Base-by-base conservation (phyloP, 2,888 invertebrate genomes). In the Acronicta psi region DNA sequence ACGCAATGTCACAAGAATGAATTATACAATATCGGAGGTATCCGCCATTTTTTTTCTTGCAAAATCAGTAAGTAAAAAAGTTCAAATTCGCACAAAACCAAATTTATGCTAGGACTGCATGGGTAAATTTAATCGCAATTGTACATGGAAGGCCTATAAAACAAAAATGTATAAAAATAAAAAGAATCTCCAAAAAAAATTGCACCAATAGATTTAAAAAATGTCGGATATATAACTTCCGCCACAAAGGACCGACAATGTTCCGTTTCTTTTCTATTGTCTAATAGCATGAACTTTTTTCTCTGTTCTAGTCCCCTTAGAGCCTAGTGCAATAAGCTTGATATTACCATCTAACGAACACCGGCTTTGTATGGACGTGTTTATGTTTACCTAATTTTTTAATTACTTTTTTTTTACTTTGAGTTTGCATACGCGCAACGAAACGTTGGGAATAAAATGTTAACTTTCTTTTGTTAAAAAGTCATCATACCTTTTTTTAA, bases 401-500 rank as follows among this genome's bases (percentile, higher is more conserved):
- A 81, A 80, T 82, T 83, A 81, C 67, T 67, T 81, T 80, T 80
- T 78, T 70, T 71, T 81, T 77, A 80, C 79, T 86, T 85, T 92
- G 84, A 90, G 89, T 91, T 90, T 82, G 91, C 92, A 84, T 83
- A 73, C 75, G 82, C 88, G 89, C 92, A 90, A 90, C 87, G 91
- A 93, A 87, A 86, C 86, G 86, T 86, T 88, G 89, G 90, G 88
- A 89, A 79, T 47, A 51, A n/a, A 2, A 34, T 29, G 11, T 11
- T 29, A 29, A 0, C 11, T 25, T 25, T 25, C 10, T 31, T 4
- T 2, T 31, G 5, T 13, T 1, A 29, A 29, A 29, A 1, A 29
- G 11, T 11, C 11, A 29, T 29, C 0, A 1, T 11, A 29, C 11
- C 2, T 29, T 29, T 10, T 1, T 11, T 29, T 11, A 11, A 11